Percentiles rank a stretch among this genome's conserved stretches.
Evolutionary conservation across 2,113 vertebrate genomes (phyloP).

Genomic region (Choloepus hoffmanni): DNA sequence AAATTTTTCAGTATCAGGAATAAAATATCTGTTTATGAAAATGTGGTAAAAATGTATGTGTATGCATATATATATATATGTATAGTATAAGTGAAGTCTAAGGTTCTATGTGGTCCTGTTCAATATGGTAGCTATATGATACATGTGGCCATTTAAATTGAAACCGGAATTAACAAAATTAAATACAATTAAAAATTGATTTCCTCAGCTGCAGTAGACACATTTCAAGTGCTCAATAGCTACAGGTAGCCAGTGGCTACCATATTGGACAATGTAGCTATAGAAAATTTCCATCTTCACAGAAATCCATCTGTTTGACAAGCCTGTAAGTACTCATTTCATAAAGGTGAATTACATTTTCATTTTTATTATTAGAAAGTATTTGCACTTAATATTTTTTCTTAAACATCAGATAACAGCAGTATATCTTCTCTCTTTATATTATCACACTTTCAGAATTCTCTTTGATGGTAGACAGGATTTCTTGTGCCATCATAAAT

Average conservation of each 20-base stretch:
- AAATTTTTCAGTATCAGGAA: not conserved
- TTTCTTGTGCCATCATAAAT: not conserved
- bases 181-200: not conserved
- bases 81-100: fast-evolving
- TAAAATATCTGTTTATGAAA: not conserved
- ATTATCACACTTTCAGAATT: fast-evolving
- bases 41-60: not conserved
- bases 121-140: fast-evolving
- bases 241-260: fast-evolving
- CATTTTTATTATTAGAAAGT: not conserved
- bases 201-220: not conserved
- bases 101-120: fast-evolving
- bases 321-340: not conserved
- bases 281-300: not conserved
- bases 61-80: not conserved
- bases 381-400: not conserved
- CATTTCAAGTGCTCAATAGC: fast-evolving
- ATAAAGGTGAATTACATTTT: not conserved
- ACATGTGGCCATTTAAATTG: fast-evolving
- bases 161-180: fast-evolving
- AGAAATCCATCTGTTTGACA: too few species aligned
- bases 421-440: fast-evolving
- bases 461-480: not conserved
- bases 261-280: fast-evolving
- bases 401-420: not conserved